Percentiles rank a stretch among this genome's conserved stretches.
Evolutionary conservation across 2,888 invertebrate species (phyloP).

Genomic region (Plusia festucae): DNA sequence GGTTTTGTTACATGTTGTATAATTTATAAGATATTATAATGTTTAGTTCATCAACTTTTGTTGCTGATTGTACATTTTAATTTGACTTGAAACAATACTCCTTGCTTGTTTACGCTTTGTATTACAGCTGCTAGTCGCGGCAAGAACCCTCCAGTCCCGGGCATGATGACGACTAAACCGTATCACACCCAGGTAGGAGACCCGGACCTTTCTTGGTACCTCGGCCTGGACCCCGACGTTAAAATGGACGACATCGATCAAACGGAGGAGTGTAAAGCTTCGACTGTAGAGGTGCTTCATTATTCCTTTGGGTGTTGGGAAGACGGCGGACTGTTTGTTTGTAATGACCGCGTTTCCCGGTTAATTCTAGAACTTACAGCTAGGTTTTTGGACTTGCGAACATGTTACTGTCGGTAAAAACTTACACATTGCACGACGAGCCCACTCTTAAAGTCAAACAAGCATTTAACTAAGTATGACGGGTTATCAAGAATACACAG

Average conservation of each 20-base stretch:
- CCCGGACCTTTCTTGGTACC: constrained; percentile 83
- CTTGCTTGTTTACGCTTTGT: constrained; percentile 7
- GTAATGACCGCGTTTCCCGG: no score
- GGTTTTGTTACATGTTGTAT: no score
- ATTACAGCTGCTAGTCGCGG: constrained; percentile 64
- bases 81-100: not conserved
- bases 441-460: no score
- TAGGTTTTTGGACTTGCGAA: no score
- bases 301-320: not conserved
- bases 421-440: no score
- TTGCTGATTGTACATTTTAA: no score
- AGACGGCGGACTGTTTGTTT: not conserved
- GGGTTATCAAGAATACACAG: no score
- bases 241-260: constrained; percentile 85
- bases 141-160: constrained; percentile 76
- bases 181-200: constrained; percentile 81
- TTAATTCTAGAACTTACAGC: no score
- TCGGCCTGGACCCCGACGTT: constrained; percentile 85
- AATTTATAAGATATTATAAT: no score
- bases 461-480: no score
- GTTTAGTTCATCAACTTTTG: no score
- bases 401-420: no score
- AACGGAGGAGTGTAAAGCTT: constrained; percentile 68
- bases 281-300: constrained; percentile 78
- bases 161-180: constrained; percentile 71